phyloP scores from a whole-genome alignment of 2,797 vertebrate genomes.

The Delichon dasypus region DNA sequence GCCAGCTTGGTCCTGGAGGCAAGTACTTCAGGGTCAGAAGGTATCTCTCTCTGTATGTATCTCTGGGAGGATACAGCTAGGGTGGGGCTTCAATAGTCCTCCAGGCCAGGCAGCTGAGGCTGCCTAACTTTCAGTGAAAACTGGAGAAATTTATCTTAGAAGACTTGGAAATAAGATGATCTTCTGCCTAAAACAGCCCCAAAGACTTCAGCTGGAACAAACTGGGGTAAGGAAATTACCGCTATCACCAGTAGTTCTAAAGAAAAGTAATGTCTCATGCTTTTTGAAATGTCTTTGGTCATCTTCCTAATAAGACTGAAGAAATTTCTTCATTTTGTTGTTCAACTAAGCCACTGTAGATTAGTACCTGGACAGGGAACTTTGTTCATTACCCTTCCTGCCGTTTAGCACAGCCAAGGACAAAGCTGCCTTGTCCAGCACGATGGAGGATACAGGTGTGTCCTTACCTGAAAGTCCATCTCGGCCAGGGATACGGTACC shows the following conservation, averaged over 20 bases:
- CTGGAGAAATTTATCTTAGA: not conserved
- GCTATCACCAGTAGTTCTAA: not conserved
- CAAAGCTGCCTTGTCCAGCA: not conserved
- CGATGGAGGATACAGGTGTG: not conserved
- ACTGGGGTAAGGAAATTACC: not conserved
- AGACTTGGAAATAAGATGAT: not conserved
- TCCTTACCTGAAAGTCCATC: not conserved
- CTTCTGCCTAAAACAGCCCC: not conserved
- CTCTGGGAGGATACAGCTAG: not conserved
- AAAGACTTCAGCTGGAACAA: not conserved
- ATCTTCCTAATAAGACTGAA: not conserved
- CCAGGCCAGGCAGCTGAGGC: not conserved
- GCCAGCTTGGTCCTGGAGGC: not conserved
- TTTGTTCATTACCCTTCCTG: fast-evolving
- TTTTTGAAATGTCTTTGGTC: not conserved
- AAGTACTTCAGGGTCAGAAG: not conserved
- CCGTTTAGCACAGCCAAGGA: not conserved
- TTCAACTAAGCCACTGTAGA: not conserved
- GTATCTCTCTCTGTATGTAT: not conserved
- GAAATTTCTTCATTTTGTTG: not conserved
- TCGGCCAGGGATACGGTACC: not conserved
- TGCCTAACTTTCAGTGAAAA: not conserved
- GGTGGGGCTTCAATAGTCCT: not conserved
- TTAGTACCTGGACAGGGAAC: not conserved
- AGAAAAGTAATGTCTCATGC: not conserved